Evolutionary conservation across 2,797 vertebrate species (phyloP).

Genomic region (Sebastes oblongus): DNA sequence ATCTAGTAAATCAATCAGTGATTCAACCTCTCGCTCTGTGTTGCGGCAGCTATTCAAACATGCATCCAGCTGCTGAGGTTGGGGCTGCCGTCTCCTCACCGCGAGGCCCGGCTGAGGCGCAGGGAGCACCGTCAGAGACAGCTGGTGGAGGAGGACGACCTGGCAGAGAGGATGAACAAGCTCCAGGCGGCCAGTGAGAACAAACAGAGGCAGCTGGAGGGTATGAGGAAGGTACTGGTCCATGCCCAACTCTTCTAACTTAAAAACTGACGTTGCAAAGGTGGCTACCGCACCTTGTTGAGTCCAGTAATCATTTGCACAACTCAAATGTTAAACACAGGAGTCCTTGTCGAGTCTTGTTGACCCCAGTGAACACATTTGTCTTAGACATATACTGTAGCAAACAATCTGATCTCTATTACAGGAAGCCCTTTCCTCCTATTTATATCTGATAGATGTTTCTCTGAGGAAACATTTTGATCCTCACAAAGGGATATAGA

Average conservation of each 20-base stretch:
- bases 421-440: neutral
- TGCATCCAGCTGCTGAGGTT: slow-evolving; percentile 86
- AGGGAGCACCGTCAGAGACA: slow-evolving; percentile 88
- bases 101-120: slow-evolving; percentile 88
- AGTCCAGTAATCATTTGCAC: neutral
- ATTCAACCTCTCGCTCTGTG: neutral
- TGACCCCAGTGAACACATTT: neutral
- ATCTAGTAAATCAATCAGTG: neutral
- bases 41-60: slow-evolving; percentile 86
- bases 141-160: slow-evolving; percentile 85
- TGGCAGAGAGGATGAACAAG: slow-evolving; percentile 89
- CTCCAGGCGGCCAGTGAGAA: slow-evolving; percentile 90
- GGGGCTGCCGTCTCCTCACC: slow-evolving; percentile 87
- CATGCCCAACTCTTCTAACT: neutral
- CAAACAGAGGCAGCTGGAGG: slow-evolving; percentile 92
- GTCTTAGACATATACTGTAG: neutral
- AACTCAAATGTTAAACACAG: neutral
- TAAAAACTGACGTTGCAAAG: neutral
- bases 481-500: neutral
- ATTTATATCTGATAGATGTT: neutral
- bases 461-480: neutral
- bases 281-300: neutral
- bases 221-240: slow-evolving; percentile 86
- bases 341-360: neutral
- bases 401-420: neutral